Evolutionary conservation across 1,140 invertebrate genomes (phyloP), one percentile per base, ranked within the genome.

Genomic region (Plodia interpunctella): DNA sequence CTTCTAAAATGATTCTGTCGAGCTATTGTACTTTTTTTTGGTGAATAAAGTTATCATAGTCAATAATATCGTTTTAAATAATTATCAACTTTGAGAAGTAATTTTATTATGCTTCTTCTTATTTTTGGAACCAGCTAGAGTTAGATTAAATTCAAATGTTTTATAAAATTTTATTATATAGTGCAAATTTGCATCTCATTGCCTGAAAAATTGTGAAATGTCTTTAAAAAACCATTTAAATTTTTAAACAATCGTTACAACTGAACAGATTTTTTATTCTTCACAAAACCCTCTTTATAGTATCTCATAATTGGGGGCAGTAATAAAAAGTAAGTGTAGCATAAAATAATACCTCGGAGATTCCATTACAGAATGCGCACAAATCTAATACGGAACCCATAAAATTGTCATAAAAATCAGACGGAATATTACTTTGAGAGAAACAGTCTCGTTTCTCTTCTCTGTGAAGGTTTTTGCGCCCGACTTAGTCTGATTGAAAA

Each of bases 351-450:
- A 52, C 57, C 56, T 63, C 57, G 15, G 61, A 63, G 51, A 58
- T 58, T 63, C 56, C 57, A 63, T 63, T 58, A 63, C 57, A 52
- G 61, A 63, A 63, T 63, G 53, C 56, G 61, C 61, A 63, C 56
- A 54, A 63, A 63, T 63, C 61, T 63, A 63, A 63, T 63, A 63
- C 57, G 61, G 53, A 59, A 63, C 53, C 56, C 56, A 63, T 63
- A 63, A 63, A 63, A 58, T 15, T 58, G 61, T 63, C 61, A 57
- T 63, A 63, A 63, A 63, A 63, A 63, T 59, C 61, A 63, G 57
- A 63, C 61, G 61, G 54, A 63, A 63, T 63, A 10, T 10, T 63
- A 63, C 61, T 63, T 50, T 53, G 51, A 32, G 57, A 63, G 57
- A 58, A 63, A 58, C 38, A n/a, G 38, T 44, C 38, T 44, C 38